Conservation (phyloP, 2,797 vertebrate genomes). For the Sphenopsis melanotis region DNA sequence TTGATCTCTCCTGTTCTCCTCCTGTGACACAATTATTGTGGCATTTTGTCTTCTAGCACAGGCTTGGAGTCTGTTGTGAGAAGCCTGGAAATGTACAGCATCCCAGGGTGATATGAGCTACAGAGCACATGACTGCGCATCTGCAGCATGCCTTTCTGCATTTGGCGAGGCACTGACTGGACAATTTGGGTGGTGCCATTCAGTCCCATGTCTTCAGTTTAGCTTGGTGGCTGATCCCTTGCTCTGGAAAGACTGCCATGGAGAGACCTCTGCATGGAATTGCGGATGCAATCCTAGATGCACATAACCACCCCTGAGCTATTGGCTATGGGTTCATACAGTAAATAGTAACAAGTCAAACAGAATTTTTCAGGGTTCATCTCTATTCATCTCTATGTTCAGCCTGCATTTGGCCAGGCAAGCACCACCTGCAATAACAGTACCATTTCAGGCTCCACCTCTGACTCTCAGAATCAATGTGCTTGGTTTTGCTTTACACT, state of each 20-base stretch:
- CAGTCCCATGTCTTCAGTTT: not conserved
- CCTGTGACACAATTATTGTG: not conserved
- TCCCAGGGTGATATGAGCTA: not conserved
- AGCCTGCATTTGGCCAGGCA: not conserved
- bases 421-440: not conserved
- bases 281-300: not conserved
- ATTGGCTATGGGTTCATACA: not conserved
- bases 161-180: not conserved
- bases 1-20: conserved; percentile 3
- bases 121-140: not conserved
- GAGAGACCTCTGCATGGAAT: not conserved
- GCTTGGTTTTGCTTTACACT: not conserved
- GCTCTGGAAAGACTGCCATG: not conserved
- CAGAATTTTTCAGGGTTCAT: not conserved
- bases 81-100: not conserved
- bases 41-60: not conserved
- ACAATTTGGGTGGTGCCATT: not conserved
- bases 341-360: not conserved
- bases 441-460: not conserved
- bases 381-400: not conserved
- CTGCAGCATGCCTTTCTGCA: not conserved
- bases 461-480: not conserved
- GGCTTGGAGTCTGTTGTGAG: not conserved
- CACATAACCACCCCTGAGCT: not conserved
- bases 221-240: not conserved